A percentile compares a stretch with the other conserved stretches of the same genome.
Conservation (phyloP, 2,888 invertebrate species). For the Geotrupes spiniger region DNA sequence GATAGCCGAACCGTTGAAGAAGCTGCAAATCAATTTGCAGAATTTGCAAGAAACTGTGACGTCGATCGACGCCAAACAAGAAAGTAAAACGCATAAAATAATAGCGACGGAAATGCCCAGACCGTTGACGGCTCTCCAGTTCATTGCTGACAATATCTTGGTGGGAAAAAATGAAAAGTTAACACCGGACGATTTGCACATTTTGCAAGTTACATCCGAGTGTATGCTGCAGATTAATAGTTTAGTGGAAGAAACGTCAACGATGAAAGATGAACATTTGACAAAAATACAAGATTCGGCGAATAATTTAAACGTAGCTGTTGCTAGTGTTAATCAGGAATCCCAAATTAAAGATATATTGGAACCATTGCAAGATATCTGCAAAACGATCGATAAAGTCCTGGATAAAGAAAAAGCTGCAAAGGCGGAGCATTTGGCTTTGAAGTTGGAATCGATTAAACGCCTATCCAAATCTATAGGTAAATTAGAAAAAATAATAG, state of each 20-base stretch:
- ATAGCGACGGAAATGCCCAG: slow-evolving; percentile 40
- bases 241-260: slow-evolving; percentile 28
- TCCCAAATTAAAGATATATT: slow-evolving; percentile 46
- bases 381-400: slow-evolving; percentile 37
- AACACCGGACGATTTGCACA: slow-evolving; percentile 39
- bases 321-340: slow-evolving; percentile 46
- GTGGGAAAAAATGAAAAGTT: slow-evolving; percentile 41
- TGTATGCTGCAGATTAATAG: slow-evolving; percentile 38
- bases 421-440: slow-evolving; percentile 13
- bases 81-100: slow-evolving; percentile 37
- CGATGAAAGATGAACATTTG: slow-evolving; percentile 12
- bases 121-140: slow-evolving; percentile 44
- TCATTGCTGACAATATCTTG: slow-evolving; percentile 41
- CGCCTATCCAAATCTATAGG: slow-evolving; percentile 24
- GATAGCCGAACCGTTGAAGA: slow-evolving; percentile 28
- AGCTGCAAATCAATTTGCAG: slow-evolving; percentile 39
- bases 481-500: slow-evolving; percentile 31
- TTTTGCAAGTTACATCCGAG: slow-evolving; percentile 39
- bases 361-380: slow-evolving; percentile 47
- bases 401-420: slow-evolving; percentile 31
- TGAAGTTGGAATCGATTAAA: slow-evolving; percentile 17
- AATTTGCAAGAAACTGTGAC: slow-evolving; percentile 40
- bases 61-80: slow-evolving; percentile 28
- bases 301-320: slow-evolving; percentile 25
- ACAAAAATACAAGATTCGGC: slow-evolving; percentile 20